Evolutionary conservation across 2,113 vertebrate genomes (phyloP), one percentile per base, ranked within the genome.

Genomic region (Blennius ocellaris): DNA sequence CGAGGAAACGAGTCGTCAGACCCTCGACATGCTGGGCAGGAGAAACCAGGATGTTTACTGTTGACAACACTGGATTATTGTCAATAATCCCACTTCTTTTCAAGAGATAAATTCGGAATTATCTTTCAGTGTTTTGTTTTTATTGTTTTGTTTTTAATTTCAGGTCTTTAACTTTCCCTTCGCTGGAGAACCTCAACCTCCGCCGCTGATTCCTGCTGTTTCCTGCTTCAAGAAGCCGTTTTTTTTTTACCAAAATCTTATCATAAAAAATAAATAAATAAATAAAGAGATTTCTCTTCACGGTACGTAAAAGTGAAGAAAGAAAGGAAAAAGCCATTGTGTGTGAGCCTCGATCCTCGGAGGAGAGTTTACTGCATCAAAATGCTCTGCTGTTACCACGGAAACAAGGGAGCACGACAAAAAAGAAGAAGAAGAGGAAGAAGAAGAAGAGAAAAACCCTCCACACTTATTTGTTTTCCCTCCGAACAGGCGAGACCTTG

Each of bases 381-480:
- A 74, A 80, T 61, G 60, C 64, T 71, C 73, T 61, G 61, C 74
- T 54, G 85, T 87, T 82, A 68, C 87, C 76, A 84, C 15, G 84
- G 87, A 50, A 82, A 89, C 84, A 38, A 58, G 66, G 54, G 30
- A 40, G 8, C 30, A 58, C 0, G 14, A 59, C 37, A 16, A 50
- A 61, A 67, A 30, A 57, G 44, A 53, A 47, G 12, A 36, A 43
- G 38, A 9, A 30, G 21, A 30, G 4, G 21, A 61, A 67, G 53
- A 30, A 57, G 44, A 53, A 47, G 12, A 36, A 43, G 38, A 9
- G 50, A 65, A 65, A 30, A 30, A 30, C 21, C 58, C 54, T 59
- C 64, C 11, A 37, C 47, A 56, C 10, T 17, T 47, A 36, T 54
- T 65, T 56, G 53, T 68, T 72, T 59, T 63, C 62, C 7, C 49